Percentiles rank a stretch among this genome's conserved stretches.
Evolutionary conservation across 2,888 invertebrate genomes (phyloP).

Genomic region (Ethmia dodecea): DNA sequence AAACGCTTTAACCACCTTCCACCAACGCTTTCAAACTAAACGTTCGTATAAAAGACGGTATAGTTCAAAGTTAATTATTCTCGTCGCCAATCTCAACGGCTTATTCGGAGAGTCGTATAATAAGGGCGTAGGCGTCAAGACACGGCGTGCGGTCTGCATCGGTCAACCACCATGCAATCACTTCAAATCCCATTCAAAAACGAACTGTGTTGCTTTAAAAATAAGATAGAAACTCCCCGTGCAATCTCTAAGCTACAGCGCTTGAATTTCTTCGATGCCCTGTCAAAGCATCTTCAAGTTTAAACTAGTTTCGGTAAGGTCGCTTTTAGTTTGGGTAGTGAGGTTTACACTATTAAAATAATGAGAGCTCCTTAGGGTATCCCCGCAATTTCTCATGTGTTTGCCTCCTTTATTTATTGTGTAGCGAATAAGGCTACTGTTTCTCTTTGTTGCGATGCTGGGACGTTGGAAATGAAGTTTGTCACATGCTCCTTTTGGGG

Average conservation of each 20-base stretch:
- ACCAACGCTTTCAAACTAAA: no score
- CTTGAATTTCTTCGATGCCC: conserved; percentile 28
- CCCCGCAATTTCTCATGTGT: conserved; percentile 68
- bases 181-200: conserved; percentile 21
- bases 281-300: conserved; percentile 24
- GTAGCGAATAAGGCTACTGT: conserved; percentile 60
- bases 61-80: conserved; percentile 48
- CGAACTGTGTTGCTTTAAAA: conserved; percentile 16
- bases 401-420: conserved; percentile 65
- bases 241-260: conserved; percentile 19
- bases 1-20: no score
- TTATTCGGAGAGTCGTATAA: conserved; percentile 37
- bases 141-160: conserved; percentile 58
- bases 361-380: conserved; percentile 66
- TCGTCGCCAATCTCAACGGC: conserved; percentile 32
- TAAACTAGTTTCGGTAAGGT: conserved; percentile 26
- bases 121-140: conserved; percentile 55
- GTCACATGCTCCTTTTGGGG: conserved; percentile 23
- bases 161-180: conserved; percentile 38
- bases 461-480: conserved; percentile 29
- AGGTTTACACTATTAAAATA: conserved; percentile 66
- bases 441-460: conserved; percentile 37
- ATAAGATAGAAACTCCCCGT: conserved; percentile 26
- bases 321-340: conserved; percentile 16
- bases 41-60: no score